Conservation (phyloP, 2,888 invertebrate genomes). For the Netelia inedita region DNA sequence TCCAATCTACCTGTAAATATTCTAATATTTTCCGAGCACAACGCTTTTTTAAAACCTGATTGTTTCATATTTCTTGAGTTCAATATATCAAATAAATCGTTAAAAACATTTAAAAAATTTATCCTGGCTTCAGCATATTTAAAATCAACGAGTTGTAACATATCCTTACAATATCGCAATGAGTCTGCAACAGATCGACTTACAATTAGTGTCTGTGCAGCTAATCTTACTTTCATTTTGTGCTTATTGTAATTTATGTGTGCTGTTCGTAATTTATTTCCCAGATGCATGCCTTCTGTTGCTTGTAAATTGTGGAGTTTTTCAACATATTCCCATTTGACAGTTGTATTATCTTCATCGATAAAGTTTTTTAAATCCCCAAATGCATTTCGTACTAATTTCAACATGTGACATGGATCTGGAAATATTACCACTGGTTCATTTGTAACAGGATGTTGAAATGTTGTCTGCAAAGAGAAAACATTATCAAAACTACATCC, state of each 20-base stretch:
- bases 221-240: constrained; percentile 69
- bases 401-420: constrained; percentile 64
- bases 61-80: too few relatives aligned
- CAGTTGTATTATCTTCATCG: not conserved
- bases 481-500: not conserved
- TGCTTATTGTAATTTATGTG: not conserved
- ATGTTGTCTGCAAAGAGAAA: not conserved
- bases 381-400: constrained; percentile 59
- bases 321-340: not conserved
- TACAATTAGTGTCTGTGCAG: constrained; percentile 66
- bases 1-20: too few relatives aligned
- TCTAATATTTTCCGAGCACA: too few relatives aligned
- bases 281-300: not conserved
- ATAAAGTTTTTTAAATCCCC: not conserved
- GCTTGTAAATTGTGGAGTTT: not conserved
- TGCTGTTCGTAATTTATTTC: not conserved
- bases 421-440: constrained; percentile 15
- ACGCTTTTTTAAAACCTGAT: too few relatives aligned
- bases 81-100: constrained; percentile 67
- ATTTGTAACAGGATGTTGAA: not conserved
- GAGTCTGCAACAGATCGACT: constrained; percentile 73
- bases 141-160: constrained; percentile 68
- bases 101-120: constrained; percentile 70
- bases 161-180: constrained; percentile 68
- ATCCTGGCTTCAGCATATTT: constrained; percentile 64